Conservation (phyloP, 2,797 vertebrate genomes). For the Sardinella longiceps region DNA sequence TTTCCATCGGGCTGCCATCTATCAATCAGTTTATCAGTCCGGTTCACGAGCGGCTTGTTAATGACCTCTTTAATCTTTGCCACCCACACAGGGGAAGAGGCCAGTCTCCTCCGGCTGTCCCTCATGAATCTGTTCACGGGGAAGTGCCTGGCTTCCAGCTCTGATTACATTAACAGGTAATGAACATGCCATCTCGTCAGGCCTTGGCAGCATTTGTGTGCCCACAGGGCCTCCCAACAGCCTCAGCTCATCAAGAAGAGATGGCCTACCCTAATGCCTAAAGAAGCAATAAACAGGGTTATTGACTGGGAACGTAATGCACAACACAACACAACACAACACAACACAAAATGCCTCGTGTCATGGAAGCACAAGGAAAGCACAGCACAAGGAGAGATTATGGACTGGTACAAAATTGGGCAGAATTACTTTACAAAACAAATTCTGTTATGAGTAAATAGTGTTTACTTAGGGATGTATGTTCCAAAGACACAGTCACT, state of each 20-base stretch:
- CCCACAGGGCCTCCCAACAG: neutral
- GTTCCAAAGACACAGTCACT: neutral
- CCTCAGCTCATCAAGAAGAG: neutral
- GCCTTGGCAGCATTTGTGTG: too few species aligned
- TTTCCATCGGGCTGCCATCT: neutral
- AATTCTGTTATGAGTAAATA: neutral
- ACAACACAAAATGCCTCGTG: neutral
- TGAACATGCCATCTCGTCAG: conserved; percentile 16
- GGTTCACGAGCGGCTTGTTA: neutral
- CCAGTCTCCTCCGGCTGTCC: conserved; percentile 69
- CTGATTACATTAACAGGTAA: conserved; percentile 63
- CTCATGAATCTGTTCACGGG: conserved; percentile 65
- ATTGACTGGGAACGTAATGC: neutral
- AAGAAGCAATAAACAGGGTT: neutral
- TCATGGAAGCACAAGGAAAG: neutral
- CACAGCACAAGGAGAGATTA: neutral
- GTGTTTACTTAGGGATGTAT: neutral
- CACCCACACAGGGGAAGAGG: conserved; percentile 63
- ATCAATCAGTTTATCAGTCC: neutral
- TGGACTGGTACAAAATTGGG: too few species aligned
- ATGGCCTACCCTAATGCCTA: neutral
- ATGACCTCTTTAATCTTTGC: neutral
- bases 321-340: neutral
- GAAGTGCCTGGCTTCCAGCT: conserved; percentile 55
- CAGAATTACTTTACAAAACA: too few species aligned